Conservation (phyloP, 2,797 vertebrate species). For the Pempheris klunzingeri region DNA sequence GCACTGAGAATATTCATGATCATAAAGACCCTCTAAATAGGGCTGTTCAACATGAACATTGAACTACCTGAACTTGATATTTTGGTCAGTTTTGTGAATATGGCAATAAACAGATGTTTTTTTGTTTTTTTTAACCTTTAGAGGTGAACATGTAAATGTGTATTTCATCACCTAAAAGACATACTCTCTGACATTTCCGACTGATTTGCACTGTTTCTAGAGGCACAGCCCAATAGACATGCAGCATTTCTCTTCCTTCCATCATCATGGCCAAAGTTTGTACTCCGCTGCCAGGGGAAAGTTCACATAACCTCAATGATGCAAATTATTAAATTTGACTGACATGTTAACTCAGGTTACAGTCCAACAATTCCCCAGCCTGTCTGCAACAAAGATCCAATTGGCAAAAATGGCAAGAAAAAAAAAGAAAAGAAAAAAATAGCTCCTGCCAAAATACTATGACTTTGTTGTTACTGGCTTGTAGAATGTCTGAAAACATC, state of each 20-base stretch:
- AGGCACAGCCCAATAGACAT: slow-evolving; percentile 46
- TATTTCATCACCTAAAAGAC: slow-evolving; percentile 7
- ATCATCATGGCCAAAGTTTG: slow-evolving; percentile 59
- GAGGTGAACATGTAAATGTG: slow-evolving; percentile 13
- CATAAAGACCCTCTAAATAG: not conserved
- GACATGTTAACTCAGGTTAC: slow-evolving; percentile 76
- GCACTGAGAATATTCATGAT: not conserved
- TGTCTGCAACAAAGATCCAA: slow-evolving; percentile 76
- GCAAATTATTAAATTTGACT: slow-evolving; percentile 78
- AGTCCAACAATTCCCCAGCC: slow-evolving; percentile 63
- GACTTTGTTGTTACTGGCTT: slow-evolving; percentile 78
- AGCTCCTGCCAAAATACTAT: slow-evolving; percentile 65
- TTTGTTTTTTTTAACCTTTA: not conserved
- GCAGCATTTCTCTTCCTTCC: slow-evolving; percentile 40
- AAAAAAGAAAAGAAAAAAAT: slow-evolving; percentile 33
- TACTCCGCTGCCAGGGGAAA: slow-evolving; percentile 56
- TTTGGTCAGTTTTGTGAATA: not conserved
- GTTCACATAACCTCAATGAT: slow-evolving; percentile 75
- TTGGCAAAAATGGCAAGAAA: slow-evolving; percentile 71
- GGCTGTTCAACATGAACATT: not conserved
- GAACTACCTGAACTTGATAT: not conserved
- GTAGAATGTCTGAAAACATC: slow-evolving; percentile 71
- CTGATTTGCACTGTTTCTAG: slow-evolving; percentile 22
- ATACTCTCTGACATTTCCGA: slow-evolving; percentile 11
- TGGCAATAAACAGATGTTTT: not conserved